Evolutionary conservation across 1,140 invertebrate species (phyloP), one percentile per base, ranked within the genome.

Genomic region (Saccostrea glomerata): DNA sequence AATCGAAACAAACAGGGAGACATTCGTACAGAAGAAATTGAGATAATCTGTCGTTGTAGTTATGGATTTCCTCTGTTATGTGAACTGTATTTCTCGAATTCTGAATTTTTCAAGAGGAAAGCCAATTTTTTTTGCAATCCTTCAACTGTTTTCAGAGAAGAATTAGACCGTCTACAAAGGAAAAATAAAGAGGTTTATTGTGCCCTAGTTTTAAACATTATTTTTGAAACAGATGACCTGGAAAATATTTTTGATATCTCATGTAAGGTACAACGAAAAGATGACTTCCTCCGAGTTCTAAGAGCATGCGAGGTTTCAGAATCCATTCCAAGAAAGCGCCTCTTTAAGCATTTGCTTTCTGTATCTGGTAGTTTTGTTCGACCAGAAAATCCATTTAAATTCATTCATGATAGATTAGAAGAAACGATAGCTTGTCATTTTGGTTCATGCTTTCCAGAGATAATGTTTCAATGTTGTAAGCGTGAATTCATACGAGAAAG

Each of bases 151-250:
- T 25, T 30, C 30, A 73, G 13, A 70, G 23, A 70, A 73, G 70
- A 73, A 73, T 36, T 73, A 11, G 13, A 73, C 30, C 70, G 23
- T 23, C 13, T 73, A 9, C 25, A 73, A 13, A 73, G 12, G 25
- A 23, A 73, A 73, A 73, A 73, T 36, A 73, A 73, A 6, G 23
- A 73, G 70, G 70, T 73, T 0, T 73, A 73, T 36, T 73, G 70
- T 73, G 70, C 11, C 30, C 23, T 73, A 0, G 70, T 73, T 9
- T 15, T 73, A 1, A 36, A 13, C 13, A 9, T 73, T 11, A 73
- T 73, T 25, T 30, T 36, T 73, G 13, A 36, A 20, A 20, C 17
- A 20, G 15, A 73, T 30, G 23, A 30, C 2, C 70, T 73, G 5
- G 6, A 73, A 73, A 30, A 9, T 3, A 30, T 73, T 30, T 73